A percentile compares a stretch with the other conserved stretches of the same genome.
These are phyloP conservation scores for Agriotes lineatus DNA, from an alignment of 2,888 invertebrate genomes.

Conservation along the genomic window DNA sequence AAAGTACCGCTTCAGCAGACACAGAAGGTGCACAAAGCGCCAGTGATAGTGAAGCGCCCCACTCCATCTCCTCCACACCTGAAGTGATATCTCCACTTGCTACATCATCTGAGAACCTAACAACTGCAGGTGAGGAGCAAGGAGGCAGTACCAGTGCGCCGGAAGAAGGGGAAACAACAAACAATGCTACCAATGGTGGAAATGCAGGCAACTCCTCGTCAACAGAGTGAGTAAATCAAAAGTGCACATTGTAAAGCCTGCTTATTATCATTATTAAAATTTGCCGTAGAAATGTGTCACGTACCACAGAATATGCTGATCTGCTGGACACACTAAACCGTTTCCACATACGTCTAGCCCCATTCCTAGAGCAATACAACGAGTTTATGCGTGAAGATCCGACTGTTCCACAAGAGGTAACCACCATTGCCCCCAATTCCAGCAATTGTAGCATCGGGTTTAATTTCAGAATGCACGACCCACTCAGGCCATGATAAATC, in stretches of 20 bases:
- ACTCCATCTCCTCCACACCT: constrained; percentile 56
- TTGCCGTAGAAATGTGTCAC: constrained; percentile 59
- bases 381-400: constrained; percentile 74
- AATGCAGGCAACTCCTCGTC: constrained; percentile 14
- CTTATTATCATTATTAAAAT: neutral
- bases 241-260: neutral
- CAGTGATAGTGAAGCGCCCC: constrained; percentile 45
- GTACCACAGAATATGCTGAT: constrained; percentile 70
- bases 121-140: constrained; percentile 47
- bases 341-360: constrained; percentile 73
- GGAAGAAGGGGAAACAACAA: constrained; percentile 26
- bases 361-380: constrained; percentile 75
- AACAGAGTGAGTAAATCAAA: constrained; percentile 47
- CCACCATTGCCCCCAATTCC: too few relatives aligned
- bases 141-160: constrained; percentile 17
- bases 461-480: constrained; percentile 65
- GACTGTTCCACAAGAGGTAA: constrained; percentile 64
- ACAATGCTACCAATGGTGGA: constrained; percentile 17
- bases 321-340: constrained; percentile 69
- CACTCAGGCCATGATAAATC: constrained; percentile 77
- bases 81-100: constrained; percentile 55
- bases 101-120: constrained; percentile 56
- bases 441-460: too few relatives aligned
- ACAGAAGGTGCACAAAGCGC: neutral
- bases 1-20: neutral